Base-by-base conservation (phyloP, 2,113 vertebrate genomes). In the Manacus vitellinus region DNA sequence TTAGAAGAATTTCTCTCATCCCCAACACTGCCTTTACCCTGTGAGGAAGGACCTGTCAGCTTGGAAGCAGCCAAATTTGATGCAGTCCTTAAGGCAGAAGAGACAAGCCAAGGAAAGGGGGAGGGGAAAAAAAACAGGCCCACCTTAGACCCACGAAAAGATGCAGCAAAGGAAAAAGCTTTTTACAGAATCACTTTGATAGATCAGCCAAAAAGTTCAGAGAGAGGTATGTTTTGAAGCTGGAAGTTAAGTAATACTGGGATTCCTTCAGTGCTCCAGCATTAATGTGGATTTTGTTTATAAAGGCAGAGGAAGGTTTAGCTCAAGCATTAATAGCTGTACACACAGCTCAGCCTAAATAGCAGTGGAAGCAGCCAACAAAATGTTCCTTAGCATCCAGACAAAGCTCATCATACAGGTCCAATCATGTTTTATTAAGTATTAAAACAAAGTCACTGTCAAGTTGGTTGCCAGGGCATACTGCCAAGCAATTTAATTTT, bases 1-100 rank as follows among this genome's bases (percentile, higher is more conserved):
- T 97, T 98, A 97, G 98, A 96, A 94, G 98, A 89, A 97, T 98
- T 98, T 97, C 98, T 98, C 94, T 98, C 98, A 97, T 98, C 98
- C 95, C 97, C 96, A 97, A 98, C 97, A 97, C 97, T 98, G 97
- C 98, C 96, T 98, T 98, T 98, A 98, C 97, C 97, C 92, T 98
- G 98, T 56, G 98, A 97, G 96, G 98, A 97, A 97, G 97, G 97
- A 97, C 97, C 96, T 96, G 98, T 97, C 95, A 98, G 96, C 94
- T 98, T 98, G 95, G 98, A 94, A 97, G 97, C 75, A 96, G 97
- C 86, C 98, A 98, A 97, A 98, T 98, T 97, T 95, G 97, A 97
- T 95, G 98, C 61, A 95, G 98, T 98, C 97, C 98, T 98, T 97
- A 93, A 93, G 81, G 97, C 77, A 97, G 88, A 90, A 89, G 87